phyloP scores from a whole-genome alignment of 2,888 invertebrate genomes.

The Catocala sponsa region DNA sequence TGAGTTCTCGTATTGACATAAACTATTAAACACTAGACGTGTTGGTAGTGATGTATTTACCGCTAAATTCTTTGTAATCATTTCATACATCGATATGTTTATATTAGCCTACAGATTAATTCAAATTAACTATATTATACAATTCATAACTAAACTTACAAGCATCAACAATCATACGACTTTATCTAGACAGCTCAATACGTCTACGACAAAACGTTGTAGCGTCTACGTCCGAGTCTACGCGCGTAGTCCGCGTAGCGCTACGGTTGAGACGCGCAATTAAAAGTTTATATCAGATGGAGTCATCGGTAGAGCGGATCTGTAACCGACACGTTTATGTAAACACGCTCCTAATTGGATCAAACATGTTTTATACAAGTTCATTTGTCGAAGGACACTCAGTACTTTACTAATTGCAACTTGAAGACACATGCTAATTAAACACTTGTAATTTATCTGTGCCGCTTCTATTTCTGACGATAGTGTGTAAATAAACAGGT shows the following conservation, averaged over 20 bases:
- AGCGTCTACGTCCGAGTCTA: slow-evolving; percentile 43
- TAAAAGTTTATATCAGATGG: slow-evolving; percentile 68
- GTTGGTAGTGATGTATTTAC: no score
- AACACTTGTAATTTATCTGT: slow-evolving; percentile 39
- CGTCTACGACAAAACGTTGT: slow-evolving; percentile 34
- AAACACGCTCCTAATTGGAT: slow-evolving; percentile 66
- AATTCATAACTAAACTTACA: no score
- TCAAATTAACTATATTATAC: no score
- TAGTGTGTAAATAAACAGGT: slow-evolving; percentile 1
- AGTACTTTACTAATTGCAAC: slow-evolving; percentile 45
- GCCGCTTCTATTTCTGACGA: slow-evolving; percentile 11
- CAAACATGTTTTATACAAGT: slow-evolving; percentile 46
- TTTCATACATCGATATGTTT: no score
- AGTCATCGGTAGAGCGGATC: slow-evolving; percentile 61
- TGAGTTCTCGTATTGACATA: no score
- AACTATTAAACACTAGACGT: no score
- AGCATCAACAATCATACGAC: no score
- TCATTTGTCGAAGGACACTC: slow-evolving; percentile 18
- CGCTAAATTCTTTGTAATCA: no score
- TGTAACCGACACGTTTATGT: slow-evolving; percentile 68
- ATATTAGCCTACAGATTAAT: no score
- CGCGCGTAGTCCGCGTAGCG: slow-evolving; percentile 40
- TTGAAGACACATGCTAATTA: slow-evolving; percentile 32
- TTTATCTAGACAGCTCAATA: slow-evolving; percentile 32
- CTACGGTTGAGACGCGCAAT: slow-evolving; percentile 58